Percentiles rank a stretch among this genome's conserved stretches.
phyloP scores from a whole-genome alignment of 2,797 vertebrate species.

The Crypturellus tataupa region DNA sequence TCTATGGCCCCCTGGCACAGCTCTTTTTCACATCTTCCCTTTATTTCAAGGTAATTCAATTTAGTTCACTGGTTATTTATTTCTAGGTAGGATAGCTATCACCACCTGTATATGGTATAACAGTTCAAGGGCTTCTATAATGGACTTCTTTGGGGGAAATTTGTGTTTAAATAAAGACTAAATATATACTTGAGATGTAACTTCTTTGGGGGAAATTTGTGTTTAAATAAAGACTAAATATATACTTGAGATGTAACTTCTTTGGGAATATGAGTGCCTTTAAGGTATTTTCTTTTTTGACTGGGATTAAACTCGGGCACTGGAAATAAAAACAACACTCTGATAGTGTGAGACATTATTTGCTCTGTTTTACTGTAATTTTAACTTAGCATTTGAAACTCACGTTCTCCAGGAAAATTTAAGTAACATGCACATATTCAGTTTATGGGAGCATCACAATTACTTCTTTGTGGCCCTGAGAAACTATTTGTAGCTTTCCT shows the following conservation, averaged over 20 bases:
- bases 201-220: neutral
- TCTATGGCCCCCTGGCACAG: conserved; percentile 89
- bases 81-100: neutral
- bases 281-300: neutral
- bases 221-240: neutral
- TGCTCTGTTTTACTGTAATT: neutral
- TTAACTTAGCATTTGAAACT: neutral
- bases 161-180: neutral
- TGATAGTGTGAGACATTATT: neutral
- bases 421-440: accelerated
- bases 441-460: neutral
- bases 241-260: neutral
- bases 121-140: neutral
- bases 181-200: too few species aligned
- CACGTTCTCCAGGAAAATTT: neutral
- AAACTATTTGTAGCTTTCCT: neutral
- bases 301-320: neutral
- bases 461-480: neutral
- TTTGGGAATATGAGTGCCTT: neutral
- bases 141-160: neutral
- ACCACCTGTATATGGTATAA: neutral
- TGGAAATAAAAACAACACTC: neutral
- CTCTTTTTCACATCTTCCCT: conserved; percentile 92
- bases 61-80: neutral
- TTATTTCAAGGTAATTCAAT: conserved; percentile 91